phyloP scores from a whole-genome alignment of 2,888 invertebrate genomes.

The Drosophila incognita region DNA sequence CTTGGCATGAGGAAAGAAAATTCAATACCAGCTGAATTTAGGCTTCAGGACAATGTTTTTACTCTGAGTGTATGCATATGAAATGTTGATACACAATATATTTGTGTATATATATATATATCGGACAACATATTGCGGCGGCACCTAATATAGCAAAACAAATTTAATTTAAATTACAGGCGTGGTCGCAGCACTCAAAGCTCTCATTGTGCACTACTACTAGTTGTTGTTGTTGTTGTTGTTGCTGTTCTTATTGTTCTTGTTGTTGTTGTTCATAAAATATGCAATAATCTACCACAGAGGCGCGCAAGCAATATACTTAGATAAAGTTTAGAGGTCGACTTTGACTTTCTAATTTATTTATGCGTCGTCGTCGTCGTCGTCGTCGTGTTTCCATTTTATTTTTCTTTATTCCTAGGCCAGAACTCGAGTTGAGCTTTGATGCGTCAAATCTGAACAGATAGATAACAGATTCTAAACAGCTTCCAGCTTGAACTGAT shows the following conservation, averaged over 20 bases:
- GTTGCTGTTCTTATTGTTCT: constrained; percentile 26
- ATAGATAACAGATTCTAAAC: constrained; percentile 44
- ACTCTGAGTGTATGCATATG: constrained; percentile 4
- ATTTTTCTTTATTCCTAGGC: constrained; percentile 52
- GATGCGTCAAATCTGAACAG: constrained; percentile 41
- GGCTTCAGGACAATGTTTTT: not conserved
- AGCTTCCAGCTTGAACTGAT: constrained; percentile 22
- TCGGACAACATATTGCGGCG: constrained; percentile 60
- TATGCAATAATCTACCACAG: constrained; percentile 72
- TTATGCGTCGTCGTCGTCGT: constrained; percentile 69
- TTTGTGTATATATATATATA: constrained; percentile 9
- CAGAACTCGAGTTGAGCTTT: constrained; percentile 36
- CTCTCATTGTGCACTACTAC: constrained; percentile 68
- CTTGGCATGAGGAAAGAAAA: not conserved
- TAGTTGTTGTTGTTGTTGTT: constrained; percentile 33
- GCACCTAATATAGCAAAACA: constrained; percentile 79
- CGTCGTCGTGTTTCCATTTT: constrained; percentile 45
- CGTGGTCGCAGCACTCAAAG: constrained; percentile 71
- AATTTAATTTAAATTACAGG: constrained; percentile 81
- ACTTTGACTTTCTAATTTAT: constrained; percentile 78
- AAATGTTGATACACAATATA: constrained; percentile 6
- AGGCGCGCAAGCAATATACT: constrained; percentile 62
- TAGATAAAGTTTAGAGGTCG: constrained; percentile 79
- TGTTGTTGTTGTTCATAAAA: constrained; percentile 70
- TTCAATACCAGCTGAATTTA: not conserved